These are phyloP conservation scores for Xiphophorus birchmanni DNA, from an alignment of 2,797 vertebrate genomes.

Conservation along the genomic window DNA sequence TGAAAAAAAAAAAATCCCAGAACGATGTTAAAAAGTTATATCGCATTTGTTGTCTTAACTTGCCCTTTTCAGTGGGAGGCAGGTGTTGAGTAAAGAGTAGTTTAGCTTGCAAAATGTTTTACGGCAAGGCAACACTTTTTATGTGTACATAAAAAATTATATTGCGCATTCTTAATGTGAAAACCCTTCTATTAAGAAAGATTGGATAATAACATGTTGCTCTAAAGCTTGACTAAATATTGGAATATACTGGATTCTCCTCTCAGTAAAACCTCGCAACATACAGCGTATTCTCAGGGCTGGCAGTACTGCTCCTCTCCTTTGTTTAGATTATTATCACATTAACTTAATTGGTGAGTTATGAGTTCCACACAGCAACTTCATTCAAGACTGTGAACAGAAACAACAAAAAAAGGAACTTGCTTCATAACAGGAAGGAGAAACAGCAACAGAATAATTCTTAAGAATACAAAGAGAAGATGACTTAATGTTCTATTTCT, in stretches of 20 bases:
- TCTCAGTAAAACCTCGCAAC: background rate
- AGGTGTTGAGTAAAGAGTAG: background rate
- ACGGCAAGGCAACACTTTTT: background rate
- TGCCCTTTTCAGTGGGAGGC: background rate
- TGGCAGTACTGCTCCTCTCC: background rate
- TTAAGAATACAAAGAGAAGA: slow-evolving; percentile 5
- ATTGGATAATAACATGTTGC: background rate
- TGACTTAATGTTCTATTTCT: background rate
- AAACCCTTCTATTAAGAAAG: background rate
- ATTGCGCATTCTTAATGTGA: background rate
- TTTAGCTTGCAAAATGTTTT: background rate
- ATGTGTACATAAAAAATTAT: background rate
- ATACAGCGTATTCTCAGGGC: background rate
- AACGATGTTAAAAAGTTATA: background rate
- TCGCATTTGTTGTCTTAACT: background rate
- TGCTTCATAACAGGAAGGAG: slow-evolving; percentile 21
- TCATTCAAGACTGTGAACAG: slow-evolving; percentile 10
- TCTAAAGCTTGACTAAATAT: background rate
- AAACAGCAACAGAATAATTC: slow-evolving; percentile 5
- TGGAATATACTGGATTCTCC: background rate
- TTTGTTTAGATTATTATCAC: background rate
- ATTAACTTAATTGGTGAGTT: background rate
- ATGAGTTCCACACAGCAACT: background rate
- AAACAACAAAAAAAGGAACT: background rate
- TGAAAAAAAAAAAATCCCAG: background rate